A percentile compares a stretch with the other conserved stretches of the same genome.
Evolutionary conservation across 2,113 vertebrate species (phyloP).

Genomic region (Podocnemis expansa): DNA sequence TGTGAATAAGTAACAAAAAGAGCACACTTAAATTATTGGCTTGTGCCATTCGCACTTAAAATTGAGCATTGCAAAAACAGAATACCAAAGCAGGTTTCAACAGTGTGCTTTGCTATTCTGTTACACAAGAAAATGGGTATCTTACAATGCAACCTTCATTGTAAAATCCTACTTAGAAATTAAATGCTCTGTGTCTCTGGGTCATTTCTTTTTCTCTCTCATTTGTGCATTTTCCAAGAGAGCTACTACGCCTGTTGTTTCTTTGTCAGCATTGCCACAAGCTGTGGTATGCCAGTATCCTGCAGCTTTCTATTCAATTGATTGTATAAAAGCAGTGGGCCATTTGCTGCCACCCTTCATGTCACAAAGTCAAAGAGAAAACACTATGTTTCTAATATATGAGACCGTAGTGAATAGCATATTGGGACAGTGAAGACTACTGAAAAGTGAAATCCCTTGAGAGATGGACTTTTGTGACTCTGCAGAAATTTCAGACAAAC

Average conservation of each 20-base stretch:
- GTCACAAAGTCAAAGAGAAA: conserved; percentile 43
- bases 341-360: conserved; percentile 48
- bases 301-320: conserved; percentile 42
- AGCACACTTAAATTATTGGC: not conserved
- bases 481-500: conserved; percentile 19
- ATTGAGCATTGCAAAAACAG: not conserved
- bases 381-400: conserved; percentile 7
- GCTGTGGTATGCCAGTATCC: conserved; percentile 48
- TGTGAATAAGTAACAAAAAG: not conserved
- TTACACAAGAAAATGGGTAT: not conserved
- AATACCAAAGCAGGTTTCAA: not conserved
- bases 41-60: not conserved
- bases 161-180: conserved; percentile 34
- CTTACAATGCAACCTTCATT: not conserved
- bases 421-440: conserved; percentile 9
- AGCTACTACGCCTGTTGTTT: not conserved
- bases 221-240: conserved; percentile 36
- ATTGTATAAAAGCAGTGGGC: conserved; percentile 27
- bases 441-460: conserved; percentile 43
- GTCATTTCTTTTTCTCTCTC: conserved; percentile 42
- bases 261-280: conserved; percentile 40
- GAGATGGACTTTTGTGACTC: conserved; percentile 24
- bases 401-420: conserved; percentile 16
- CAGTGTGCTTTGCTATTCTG: not conserved
- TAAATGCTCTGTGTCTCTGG: conserved; percentile 36